A percentile compares a stretch with the other conserved stretches of the same genome.
Conservation (phyloP, 2,113 vertebrate species). For the Perognathus longimembris region DNA sequence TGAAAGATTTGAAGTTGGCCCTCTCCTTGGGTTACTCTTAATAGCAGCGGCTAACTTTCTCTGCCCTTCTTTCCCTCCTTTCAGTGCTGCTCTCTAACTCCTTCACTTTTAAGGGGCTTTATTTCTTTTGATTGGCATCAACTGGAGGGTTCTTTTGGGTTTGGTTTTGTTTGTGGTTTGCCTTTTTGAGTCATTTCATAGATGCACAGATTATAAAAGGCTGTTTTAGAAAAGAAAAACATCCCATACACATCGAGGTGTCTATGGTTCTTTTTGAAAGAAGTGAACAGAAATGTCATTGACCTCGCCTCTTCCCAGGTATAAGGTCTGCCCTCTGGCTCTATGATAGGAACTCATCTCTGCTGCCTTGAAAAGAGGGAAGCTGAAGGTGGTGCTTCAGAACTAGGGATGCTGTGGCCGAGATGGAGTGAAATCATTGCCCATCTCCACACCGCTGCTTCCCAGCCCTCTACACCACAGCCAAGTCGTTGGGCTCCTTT, state of each 20-base stretch:
- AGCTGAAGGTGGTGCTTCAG: background rate
- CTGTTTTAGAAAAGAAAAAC: too few species aligned
- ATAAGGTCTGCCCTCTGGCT: background rate
- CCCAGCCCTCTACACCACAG: background rate
- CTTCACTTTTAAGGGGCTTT: background rate
- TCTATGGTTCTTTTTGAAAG: constrained; percentile 33
- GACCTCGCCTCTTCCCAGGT: background rate
- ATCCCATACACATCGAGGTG: background rate
- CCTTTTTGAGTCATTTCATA: background rate
- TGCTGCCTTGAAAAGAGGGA: background rate
- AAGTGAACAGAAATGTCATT: background rate
- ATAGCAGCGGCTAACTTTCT: background rate
- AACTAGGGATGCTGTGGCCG: background rate
- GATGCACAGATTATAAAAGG: background rate
- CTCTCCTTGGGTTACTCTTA: background rate
- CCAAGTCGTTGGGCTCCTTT: background rate
- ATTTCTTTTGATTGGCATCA: constrained; percentile 18
- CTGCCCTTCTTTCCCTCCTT: background rate
- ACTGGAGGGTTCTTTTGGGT: background rate
- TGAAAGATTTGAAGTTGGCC: background rate
- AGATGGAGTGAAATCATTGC: too few species aligned
- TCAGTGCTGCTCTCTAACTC: background rate
- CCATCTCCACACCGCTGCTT: background rate
- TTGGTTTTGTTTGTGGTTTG: too few species aligned
- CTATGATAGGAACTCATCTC: background rate